These are phyloP conservation scores for Charaxes varanes DNA, from an alignment of 1,140 invertebrate genomes.

Conservation along the genomic window DNA sequence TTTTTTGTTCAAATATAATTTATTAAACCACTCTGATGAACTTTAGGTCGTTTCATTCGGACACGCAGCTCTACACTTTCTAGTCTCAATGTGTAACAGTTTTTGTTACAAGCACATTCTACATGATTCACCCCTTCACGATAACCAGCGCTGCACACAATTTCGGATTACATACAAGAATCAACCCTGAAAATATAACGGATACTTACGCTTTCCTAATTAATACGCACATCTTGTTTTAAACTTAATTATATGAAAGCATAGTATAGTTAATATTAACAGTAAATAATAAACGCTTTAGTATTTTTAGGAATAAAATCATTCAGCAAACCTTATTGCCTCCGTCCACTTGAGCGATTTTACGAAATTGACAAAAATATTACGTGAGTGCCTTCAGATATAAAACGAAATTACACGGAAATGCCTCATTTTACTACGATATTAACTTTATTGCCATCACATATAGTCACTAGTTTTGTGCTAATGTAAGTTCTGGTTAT, in stretches of 20 bases:
- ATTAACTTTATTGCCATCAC: slow-evolving; percentile 44
- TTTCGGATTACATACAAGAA: too few species aligned
- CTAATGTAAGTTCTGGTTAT: slow-evolving; percentile 34
- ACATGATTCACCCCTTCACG: too few species aligned
- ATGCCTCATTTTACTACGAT: slow-evolving; percentile 6
- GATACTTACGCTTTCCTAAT: not conserved
- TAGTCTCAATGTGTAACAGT: slow-evolving; percentile 64
- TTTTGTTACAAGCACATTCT: slow-evolving; percentile 25
- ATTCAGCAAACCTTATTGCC: slow-evolving; percentile 41
- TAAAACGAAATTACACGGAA: not conserved
- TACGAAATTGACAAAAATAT: not conserved
- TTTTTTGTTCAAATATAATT: too few species aligned
- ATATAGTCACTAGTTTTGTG: slow-evolving; percentile 57
- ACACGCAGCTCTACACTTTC: slow-evolving; percentile 52
- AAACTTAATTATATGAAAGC: not conserved
- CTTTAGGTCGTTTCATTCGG: slow-evolving; percentile 45
- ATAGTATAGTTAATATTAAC: slow-evolving; percentile 12
- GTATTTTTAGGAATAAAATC: slow-evolving; percentile 21
- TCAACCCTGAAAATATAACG: too few species aligned
- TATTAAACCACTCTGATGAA: too few species aligned
- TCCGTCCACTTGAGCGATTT: slow-evolving; percentile 53
- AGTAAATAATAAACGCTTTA: slow-evolving; percentile 24
- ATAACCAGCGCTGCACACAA: too few species aligned
- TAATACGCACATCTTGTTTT: slow-evolving; percentile 14
- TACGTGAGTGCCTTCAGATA: slow-evolving; percentile 8